A percentile compares a stretch with the other conserved stretches of the same genome.
phyloP scores from a whole-genome alignment of 2,888 invertebrate genomes.

The Drosophila ezoana region DNA sequence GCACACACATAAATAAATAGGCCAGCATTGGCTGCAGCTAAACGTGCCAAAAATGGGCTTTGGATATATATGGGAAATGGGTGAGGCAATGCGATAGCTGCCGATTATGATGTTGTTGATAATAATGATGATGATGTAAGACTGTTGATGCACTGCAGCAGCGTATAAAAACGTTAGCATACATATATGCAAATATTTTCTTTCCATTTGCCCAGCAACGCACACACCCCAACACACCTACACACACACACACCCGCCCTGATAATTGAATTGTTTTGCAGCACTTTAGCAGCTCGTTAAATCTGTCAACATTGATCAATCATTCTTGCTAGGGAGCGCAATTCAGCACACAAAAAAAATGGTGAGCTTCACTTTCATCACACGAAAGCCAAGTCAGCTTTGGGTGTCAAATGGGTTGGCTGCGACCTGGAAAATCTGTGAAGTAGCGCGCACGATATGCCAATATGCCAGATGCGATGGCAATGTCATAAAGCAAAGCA shows the following conservation, averaged over 20 bases:
- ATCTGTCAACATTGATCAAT: constrained; percentile 80
- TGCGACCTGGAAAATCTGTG: neutral
- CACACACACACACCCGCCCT: constrained; percentile 4
- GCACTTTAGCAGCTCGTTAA: constrained; percentile 81
- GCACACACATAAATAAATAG: constrained; percentile 60
- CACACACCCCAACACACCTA: constrained; percentile 4
- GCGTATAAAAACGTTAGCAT: constrained; percentile 25
- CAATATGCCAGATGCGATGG: constrained; percentile 23
- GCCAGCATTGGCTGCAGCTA: constrained; percentile 18
- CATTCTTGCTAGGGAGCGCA: constrained; percentile 33
- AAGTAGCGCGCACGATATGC: constrained; percentile 13
- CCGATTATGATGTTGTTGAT: constrained; percentile 1
- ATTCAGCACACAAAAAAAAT: neutral
- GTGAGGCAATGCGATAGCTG: neutral
- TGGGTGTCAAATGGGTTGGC: constrained; percentile 4
- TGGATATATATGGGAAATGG: constrained; percentile 12
- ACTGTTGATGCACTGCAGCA: constrained; percentile 34
- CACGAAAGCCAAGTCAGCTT: constrained; percentile 15
- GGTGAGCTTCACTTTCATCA: constrained; percentile 21
- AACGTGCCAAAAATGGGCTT: constrained; percentile 17
- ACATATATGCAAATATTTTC: constrained; percentile 64
- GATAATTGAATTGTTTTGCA: constrained; percentile 78
- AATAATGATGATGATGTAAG: constrained; percentile 16
- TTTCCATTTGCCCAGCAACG: constrained; percentile 56
- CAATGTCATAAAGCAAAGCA: constrained; percentile 27